Evolutionary conservation across 1,140 invertebrate species (phyloP).

Genomic region (Camponotus vicinus): DNA sequence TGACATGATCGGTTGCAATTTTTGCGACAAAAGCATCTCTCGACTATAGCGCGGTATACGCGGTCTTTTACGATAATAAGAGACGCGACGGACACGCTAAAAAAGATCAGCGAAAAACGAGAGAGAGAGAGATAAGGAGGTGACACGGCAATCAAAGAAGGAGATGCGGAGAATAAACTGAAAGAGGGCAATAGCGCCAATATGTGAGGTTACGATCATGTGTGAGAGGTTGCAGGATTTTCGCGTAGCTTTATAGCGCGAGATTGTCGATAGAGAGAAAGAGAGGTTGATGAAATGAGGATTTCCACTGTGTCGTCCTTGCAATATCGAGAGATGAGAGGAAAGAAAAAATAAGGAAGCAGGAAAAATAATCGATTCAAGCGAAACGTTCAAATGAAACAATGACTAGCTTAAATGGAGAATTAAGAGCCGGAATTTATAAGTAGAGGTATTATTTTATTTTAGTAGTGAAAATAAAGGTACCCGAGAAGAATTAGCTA

Average conservation of each 20-base stretch:
- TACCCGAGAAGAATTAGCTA: neutral
- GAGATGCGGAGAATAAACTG: constrained; percentile 63
- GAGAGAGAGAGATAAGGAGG: constrained; percentile 30
- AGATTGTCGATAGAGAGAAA: constrained; percentile 1
- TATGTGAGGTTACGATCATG: constrained; percentile 6
- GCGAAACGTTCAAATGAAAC: constrained; percentile 4
- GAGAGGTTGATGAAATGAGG: constrained; percentile 39
- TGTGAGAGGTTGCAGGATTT: constrained; percentile 46
- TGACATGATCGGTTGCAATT: constrained; percentile 16
- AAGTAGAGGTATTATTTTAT: neutral
- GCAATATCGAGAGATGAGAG: constrained; percentile 3
- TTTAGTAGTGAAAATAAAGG: neutral
- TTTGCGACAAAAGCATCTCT: constrained; percentile 18
- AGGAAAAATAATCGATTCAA: constrained; percentile 31
- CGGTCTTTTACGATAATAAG: constrained; percentile 58
- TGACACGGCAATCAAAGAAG: constrained; percentile 43
- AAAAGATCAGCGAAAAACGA: constrained; percentile 4
- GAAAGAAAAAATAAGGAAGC: neutral
- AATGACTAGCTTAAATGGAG: constrained; percentile 16
- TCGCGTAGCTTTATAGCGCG: constrained; percentile 12
- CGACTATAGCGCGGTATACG: neutral
- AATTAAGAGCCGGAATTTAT: neutral
- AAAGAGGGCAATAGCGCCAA: constrained; percentile 19
- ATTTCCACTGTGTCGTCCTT: neutral
- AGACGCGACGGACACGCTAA: neutral